Conservation (phyloP, 2,797 vertebrate genomes). For the Poecile montanus region DNA sequence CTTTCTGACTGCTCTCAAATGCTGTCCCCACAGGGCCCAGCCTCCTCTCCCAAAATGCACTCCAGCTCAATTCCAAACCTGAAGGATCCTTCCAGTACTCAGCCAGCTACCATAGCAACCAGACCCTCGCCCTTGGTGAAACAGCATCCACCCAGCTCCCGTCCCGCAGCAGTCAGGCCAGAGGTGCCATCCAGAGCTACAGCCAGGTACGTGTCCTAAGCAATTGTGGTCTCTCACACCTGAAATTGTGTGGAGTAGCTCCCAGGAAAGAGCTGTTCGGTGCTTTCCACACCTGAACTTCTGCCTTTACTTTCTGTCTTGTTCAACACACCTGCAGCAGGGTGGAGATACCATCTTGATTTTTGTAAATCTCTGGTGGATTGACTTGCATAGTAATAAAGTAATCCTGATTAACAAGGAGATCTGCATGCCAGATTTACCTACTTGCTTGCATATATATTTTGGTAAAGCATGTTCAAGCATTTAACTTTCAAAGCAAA, state of each 20-base stretch:
- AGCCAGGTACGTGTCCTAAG: slow-evolving; percentile 87
- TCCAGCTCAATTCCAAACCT: slow-evolving; percentile 97
- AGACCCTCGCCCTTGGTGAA: slow-evolving; percentile 94
- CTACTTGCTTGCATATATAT: neutral
- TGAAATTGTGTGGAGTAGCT: neutral
- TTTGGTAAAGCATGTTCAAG: neutral
- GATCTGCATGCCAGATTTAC: neutral
- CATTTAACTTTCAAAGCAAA: neutral
- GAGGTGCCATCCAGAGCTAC: slow-evolving; percentile 93
- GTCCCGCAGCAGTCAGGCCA: slow-evolving; percentile 85
- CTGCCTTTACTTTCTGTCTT: neutral
- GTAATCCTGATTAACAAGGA: neutral
- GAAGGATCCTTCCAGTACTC: slow-evolving; percentile 98
- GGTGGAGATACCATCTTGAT: neutral
- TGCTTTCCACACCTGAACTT: neutral
- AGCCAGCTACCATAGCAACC: slow-evolving; percentile 99
- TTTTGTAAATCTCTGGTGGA: neutral
- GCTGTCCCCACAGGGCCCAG: slow-evolving; percentile 86
- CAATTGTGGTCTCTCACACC: neutral
- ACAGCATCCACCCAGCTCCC: slow-evolving; percentile 85
- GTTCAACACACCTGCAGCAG: neutral
- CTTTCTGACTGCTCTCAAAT: slow-evolving; percentile 86
- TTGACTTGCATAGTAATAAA: neutral
- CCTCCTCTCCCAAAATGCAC: slow-evolving; percentile 96
- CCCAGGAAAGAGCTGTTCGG: neutral